Base-by-base conservation (phyloP, 92 coral and sea anemone genomes). In the Micromussa lordhowensis region DNA sequence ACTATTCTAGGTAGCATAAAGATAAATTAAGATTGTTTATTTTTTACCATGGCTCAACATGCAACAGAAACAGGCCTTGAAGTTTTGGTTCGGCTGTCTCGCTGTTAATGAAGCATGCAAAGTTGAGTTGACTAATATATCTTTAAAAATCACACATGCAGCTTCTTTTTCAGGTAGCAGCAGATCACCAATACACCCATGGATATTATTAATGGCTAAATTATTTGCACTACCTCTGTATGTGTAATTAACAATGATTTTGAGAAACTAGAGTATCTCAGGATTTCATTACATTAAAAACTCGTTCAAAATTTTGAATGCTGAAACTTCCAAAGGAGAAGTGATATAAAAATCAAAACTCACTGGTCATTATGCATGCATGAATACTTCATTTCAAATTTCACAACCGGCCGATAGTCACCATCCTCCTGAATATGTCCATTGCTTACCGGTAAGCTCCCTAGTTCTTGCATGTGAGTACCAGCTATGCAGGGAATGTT, bases 141-240 rank as follows among this genome's bases (percentile, higher is more conserved):
- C n/a, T n/a, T n/a, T n/a, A n/a, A n/a, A n/a, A n/a, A n/a, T n/a
- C n/a, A n/a, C n/a, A n/a, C n/a, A n/a, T n/a, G n/a, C n/a, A 73
- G 18, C 7, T 32, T 73, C 18, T 35, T 2, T 35, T 34, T 26
- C 48, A 31, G 22, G 32, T 59, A 3, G 68, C 21, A 59, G 22
- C 68, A 59, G 68, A 38, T 10, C 32, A 73, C 16, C 48, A 73
- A 35, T 30, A 30, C 40, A 34, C 40, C 22, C 13, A 32, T 35
- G 31, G 22, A 18, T 14, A 30, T 44, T 17, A 72, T 72, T 72
- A 30, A 73, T 73, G 22, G 40, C 22, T 73, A 73, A 51, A 73
- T 73, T 35, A 73, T 73, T 73, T 73, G 44, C 78, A 32, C n/a
- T n/a, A n/a, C n/a, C n/a, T n/a, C n/a, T n/a, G n/a, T 73, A 73